Conservation (phyloP, 2,113 vertebrate species). For the Pomatostomus ruficeps region DNA sequence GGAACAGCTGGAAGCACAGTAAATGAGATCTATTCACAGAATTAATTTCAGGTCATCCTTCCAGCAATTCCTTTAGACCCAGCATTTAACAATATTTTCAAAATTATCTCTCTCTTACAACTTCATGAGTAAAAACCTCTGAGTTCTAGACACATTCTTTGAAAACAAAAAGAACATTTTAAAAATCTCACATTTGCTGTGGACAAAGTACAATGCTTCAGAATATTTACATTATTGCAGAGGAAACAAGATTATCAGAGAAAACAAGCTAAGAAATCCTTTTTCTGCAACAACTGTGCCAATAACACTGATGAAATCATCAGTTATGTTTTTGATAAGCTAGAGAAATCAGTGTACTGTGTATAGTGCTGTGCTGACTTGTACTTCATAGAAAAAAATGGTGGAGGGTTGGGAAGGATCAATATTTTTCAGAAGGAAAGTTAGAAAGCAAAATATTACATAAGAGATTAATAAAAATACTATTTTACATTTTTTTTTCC, state of each 20-base stretch:
- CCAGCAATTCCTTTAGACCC: not conserved
- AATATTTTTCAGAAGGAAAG: not conserved
- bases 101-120: not conserved
- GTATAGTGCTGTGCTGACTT: not conserved
- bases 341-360: not conserved
- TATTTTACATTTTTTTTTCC: not conserved
- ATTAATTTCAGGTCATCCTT: not conserved
- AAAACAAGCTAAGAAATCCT: slow-evolving; percentile 9
- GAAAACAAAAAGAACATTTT: not conserved
- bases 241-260: not conserved
- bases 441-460: not conserved
- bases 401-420: not conserved
- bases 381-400: not conserved
- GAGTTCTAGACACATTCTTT: not conserved
- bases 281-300: not conserved
- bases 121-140: not conserved
- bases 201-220: not conserved
- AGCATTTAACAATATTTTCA: not conserved
- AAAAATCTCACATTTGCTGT: not conserved
- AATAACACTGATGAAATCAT: slow-evolving; percentile 33
- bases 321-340: not conserved
- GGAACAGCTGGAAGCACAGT: not conserved
- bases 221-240: not conserved
- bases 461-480: not conserved
- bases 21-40: not conserved